These are phyloP conservation scores for Umimayanthus kanabou DNA, from an alignment of 92 coral and sea anemone species.

Conservation along the genomic window DNA sequence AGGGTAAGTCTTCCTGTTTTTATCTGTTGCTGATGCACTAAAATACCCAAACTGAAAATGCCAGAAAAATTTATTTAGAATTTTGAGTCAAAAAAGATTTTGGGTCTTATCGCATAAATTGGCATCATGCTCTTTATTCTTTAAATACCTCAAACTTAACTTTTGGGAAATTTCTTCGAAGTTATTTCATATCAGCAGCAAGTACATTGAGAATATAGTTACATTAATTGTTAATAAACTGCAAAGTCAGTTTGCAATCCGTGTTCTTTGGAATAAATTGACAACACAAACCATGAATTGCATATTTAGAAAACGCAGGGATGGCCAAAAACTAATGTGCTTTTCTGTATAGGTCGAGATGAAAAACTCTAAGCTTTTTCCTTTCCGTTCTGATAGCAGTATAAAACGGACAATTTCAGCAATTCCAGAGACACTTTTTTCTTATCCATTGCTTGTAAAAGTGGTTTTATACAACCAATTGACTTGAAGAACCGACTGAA, in stretches of 20 bases:
- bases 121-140: neutral
- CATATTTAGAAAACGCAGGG: neutral
- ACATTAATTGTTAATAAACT: neutral
- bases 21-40: neutral
- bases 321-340: neutral
- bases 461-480: neutral
- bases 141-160: neutral
- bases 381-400: neutral
- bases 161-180: neutral
- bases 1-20: neutral
- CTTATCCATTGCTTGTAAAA: neutral
- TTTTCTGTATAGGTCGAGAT: neutral
- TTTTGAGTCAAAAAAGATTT: neutral
- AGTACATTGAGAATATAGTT: neutral
- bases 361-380: too few species aligned
- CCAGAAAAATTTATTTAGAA: too few species aligned
- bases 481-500: neutral
- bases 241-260: neutral
- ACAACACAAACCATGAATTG: neutral
- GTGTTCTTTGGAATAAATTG: neutral
- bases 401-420: too few species aligned
- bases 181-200: neutral
- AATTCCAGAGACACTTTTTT: too few species aligned
- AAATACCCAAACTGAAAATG: neutral
- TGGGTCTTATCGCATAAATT: neutral